A percentile compares a stretch with the other conserved stretches of the same genome.
These are phyloP conservation scores for Eupithecia centaureata DNA, from an alignment of 2,888 invertebrate species.

Conservation along the genomic window DNA sequence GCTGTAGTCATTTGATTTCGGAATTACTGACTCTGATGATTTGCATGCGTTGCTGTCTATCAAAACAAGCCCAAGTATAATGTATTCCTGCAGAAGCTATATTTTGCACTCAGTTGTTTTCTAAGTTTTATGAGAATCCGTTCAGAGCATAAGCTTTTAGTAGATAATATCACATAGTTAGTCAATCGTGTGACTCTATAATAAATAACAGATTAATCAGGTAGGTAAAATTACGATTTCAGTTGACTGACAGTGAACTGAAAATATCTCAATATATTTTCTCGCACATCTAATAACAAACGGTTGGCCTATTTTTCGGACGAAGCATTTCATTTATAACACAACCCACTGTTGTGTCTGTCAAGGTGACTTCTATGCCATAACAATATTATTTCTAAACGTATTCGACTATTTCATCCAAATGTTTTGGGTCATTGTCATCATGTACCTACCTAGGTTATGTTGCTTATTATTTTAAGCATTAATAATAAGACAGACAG, in stretches of 20 bases:
- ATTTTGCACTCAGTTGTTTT: no score
- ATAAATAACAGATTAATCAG: neutral
- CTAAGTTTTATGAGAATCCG: neutral
- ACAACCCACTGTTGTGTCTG: neutral
- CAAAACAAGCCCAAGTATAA: neutral
- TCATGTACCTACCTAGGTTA: neutral
- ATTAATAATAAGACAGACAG: no score
- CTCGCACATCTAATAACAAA: constrained; percentile 1
- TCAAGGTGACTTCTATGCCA: neutral
- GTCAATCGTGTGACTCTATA: neutral
- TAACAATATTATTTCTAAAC: constrained; percentile 4
- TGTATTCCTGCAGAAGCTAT: no score
- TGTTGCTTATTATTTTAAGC: no score
- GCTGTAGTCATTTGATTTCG: neutral
- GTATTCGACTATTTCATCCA: neutral
- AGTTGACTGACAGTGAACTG: constrained; percentile 5
- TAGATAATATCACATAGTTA: neutral
- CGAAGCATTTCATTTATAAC: neutral
- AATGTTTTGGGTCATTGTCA: constrained; percentile 5
- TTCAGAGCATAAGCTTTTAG: neutral
- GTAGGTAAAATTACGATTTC: neutral
- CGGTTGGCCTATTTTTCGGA: constrained; percentile 4
- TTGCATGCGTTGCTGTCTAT: neutral
- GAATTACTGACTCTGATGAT: neutral
- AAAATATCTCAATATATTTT: constrained; percentile 3